Evolutionary conservation across 2,797 vertebrate genomes (phyloP).

Genomic region (Molossus alvarezi): DNA sequence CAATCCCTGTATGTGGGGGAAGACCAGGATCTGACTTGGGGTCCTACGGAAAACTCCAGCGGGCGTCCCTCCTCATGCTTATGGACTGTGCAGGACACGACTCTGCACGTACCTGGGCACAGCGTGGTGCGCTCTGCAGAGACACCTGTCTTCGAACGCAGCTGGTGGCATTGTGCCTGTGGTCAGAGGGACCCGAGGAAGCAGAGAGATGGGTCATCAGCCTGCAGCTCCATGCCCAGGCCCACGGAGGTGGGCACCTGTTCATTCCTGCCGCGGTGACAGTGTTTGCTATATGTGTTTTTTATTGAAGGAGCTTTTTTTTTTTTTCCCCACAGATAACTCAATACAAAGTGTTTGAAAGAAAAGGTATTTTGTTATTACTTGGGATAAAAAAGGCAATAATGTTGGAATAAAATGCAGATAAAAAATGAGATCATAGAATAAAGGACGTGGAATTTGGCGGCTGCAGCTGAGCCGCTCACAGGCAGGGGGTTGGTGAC

Average conservation of each 20-base stretch:
- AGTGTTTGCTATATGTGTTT: neutral
- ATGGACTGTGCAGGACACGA: neutral
- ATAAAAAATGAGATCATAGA: conserved; percentile 66
- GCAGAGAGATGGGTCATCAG: neutral
- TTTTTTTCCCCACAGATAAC: conserved; percentile 46
- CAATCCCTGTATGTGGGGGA: neutral
- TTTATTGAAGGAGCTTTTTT: conserved; percentile 63
- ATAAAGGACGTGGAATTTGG: conserved; percentile 41
- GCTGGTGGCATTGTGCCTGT: neutral
- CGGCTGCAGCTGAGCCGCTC: conserved; percentile 8
- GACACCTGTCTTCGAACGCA: neutral
- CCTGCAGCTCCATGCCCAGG: too few relatives aligned
- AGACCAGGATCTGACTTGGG: neutral
- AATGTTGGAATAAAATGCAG: conserved; percentile 54
- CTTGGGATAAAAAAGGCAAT: conserved; percentile 73
- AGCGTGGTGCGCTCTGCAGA: neutral
- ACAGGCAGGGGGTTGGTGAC: neutral
- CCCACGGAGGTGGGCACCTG: neutral
- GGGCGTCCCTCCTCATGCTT: neutral
- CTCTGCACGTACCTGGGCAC: neutral
- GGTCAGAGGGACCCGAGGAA: neutral
- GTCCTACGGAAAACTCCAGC: neutral
- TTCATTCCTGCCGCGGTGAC: neutral
- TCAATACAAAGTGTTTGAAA: conserved; percentile 73
- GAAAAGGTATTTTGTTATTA: conserved; percentile 78